phyloP scores from a whole-genome alignment of 2,888 invertebrate species.

The Lasioglossum calceatum region DNA sequence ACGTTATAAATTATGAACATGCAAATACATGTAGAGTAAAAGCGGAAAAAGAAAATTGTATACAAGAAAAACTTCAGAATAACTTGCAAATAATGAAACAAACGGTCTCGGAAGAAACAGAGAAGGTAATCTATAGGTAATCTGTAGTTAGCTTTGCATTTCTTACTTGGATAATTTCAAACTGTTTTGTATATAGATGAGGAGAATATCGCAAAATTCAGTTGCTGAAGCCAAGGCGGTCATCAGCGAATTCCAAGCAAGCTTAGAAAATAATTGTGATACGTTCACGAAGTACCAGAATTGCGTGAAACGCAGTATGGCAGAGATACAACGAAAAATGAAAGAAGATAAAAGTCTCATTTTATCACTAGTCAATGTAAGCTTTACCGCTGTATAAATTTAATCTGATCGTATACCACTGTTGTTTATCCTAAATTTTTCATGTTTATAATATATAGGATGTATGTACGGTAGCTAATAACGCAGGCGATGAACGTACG shows the following conservation, averaged over 20 bases:
- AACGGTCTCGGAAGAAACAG: slow-evolving; percentile 63
- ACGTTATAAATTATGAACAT: slow-evolving; percentile 62
- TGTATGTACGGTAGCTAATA: slow-evolving; percentile 68
- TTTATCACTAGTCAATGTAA: slow-evolving; percentile 73
- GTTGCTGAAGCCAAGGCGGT: slow-evolving; percentile 66
- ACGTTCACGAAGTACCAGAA: slow-evolving; percentile 69
- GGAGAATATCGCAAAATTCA: slow-evolving; percentile 68
- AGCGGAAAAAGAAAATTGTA: slow-evolving; percentile 59
- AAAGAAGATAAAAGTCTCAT: slow-evolving; percentile 67
- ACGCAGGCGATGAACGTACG: slow-evolving; percentile 73
- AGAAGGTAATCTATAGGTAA: slow-evolving; percentile 69
- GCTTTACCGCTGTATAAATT: slow-evolving; percentile 15
- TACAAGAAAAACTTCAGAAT: slow-evolving; percentile 70
- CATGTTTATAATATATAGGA: slow-evolving; percentile 65
- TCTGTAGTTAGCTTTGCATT: background rate
- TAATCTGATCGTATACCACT: background rate
- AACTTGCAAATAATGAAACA: slow-evolving; percentile 68
- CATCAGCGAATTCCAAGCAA: slow-evolving; percentile 73
- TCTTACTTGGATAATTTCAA: slow-evolving; percentile 5
- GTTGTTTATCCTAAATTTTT: background rate
- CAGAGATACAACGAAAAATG: slow-evolving; percentile 69
- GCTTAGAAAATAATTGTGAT: slow-evolving; percentile 69
- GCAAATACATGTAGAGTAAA: slow-evolving; percentile 52
- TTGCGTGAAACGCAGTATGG: slow-evolving; percentile 64
- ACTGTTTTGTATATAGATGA: slow-evolving; percentile 62